A percentile compares a stretch with the other conserved stretches of the same genome.
Conservation (phyloP, 2,797 vertebrate genomes). For the Malurus splendens region DNA sequence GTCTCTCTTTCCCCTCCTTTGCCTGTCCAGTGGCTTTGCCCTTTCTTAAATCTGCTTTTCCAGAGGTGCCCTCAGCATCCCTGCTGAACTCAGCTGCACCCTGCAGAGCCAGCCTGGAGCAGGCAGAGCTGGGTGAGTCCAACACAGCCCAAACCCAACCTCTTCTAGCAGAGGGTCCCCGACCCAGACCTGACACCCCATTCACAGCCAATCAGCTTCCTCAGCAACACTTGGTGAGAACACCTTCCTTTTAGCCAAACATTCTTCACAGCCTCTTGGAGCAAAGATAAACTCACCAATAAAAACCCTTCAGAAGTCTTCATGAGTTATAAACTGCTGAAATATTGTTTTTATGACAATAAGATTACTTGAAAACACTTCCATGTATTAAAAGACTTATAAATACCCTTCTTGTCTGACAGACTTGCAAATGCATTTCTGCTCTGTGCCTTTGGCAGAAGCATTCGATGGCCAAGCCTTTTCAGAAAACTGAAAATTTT, state of each 20-base stretch:
- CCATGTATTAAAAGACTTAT: not conserved
- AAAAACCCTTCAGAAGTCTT: not conserved
- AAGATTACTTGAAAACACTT: not conserved
- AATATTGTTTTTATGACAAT: not conserved
- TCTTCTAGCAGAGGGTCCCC: not conserved
- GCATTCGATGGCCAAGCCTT: rapidly evolving
- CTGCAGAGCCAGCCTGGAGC: not conserved
- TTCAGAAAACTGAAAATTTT: not conserved
- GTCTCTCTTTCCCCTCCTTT: not conserved
- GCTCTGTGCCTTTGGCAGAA: not conserved
- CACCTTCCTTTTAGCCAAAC: not conserved
- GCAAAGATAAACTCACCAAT: not conserved
- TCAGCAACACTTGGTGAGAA: not conserved
- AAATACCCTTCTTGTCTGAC: not conserved
- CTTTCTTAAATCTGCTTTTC: not conserved
- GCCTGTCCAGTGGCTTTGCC: not conserved
- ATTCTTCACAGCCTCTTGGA: not conserved
- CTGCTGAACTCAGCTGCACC: not conserved
- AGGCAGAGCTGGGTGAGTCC: rapidly evolving
- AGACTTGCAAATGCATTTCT: not conserved
- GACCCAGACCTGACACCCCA: not conserved
- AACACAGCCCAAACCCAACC: rapidly evolving
- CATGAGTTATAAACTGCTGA: not conserved
- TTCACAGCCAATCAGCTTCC: not conserved
- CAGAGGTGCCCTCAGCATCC: not conserved